Base-by-base conservation (phyloP, 2,113 vertebrate genomes). In the Catharus bicknelli region DNA sequence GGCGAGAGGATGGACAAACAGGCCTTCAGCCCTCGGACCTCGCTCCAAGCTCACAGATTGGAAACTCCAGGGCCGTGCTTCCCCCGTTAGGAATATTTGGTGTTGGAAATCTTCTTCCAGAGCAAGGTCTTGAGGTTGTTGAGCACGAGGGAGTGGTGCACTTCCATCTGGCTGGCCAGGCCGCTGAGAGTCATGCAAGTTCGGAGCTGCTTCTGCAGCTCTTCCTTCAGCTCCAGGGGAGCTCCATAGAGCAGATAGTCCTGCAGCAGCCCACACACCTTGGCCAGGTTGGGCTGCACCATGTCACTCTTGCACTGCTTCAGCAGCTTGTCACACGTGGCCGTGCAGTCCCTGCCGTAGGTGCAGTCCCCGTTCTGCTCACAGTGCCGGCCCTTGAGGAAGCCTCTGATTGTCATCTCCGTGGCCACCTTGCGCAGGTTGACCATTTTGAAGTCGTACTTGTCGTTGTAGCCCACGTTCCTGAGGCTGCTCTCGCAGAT, bases 101-200 rank as follows among this genome's bases (percentile, higher is more conserved):
- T 99, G 96, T 99, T 98, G 1, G 99, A 99, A 90, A 99, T 99
- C 97, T 98, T 97, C 96, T 98, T 99, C 99, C 99, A 99, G 50
- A 99, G 97, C 83, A 99, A 95, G 1, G 98, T 98, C 97, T 99
- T 99, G 81, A 99, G 98, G 96, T 99, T 99, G 98, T 99, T 99
- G 23, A 99, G 98, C 89, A 99, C 98, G 8, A 99, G 98, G 0
- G 99, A 99, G 86, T 99, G 99, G 94, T 99, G 99, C 19, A 99
- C 99, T 88, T 99, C 99, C 98, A 99, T 99, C 97, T 99, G 99
- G 87, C 99, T 99, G 54, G 99, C 99, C 93, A 99, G 95, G 14
- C 99, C 99, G 1, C 99, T 99, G 78, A 99, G 98, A 5, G 99
- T 99, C 95, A 98, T 98, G 55, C 99, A 99, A 20, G 99, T 99